These are phyloP conservation scores for Andrena chrysosceles DNA, from an alignment of 2,888 invertebrate species.

Conservation along the genomic window DNA sequence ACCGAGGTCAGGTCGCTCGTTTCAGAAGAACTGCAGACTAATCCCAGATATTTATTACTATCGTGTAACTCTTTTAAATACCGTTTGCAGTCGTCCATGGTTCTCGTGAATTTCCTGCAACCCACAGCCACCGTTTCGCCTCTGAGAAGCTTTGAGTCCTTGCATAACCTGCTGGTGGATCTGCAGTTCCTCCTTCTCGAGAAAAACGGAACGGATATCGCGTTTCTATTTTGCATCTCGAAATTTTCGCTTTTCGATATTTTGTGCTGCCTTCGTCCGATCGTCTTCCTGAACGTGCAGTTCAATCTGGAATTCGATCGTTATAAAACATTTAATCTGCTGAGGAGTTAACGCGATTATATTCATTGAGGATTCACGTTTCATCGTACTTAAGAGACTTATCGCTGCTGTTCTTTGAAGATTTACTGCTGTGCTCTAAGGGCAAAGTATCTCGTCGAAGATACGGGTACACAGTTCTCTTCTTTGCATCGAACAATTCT, in stretches of 20 bases:
- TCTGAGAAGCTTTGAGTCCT: background rate
- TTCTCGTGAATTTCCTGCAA: slow-evolving; percentile 57
- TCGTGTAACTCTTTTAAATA: slow-evolving; percentile 60
- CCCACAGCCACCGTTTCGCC: background rate
- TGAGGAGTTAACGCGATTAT: too few species aligned
- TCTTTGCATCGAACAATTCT: slow-evolving; percentile 66
- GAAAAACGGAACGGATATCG: slow-evolving; percentile 15
- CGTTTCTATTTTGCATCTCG: slow-evolving; percentile 20
- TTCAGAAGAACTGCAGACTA: slow-evolving; percentile 52
- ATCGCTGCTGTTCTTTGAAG: slow-evolving; percentile 64
- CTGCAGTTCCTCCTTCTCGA: slow-evolving; percentile 18
- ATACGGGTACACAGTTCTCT: slow-evolving; percentile 46
- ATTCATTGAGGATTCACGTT: background rate
- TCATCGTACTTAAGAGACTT: slow-evolving; percentile 52
- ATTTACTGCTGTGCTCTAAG: slow-evolving; percentile 59
- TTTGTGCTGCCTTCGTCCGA: slow-evolving; percentile 24
- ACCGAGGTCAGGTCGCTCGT: slow-evolving; percentile 35
- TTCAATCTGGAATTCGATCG: slow-evolving; percentile 20
- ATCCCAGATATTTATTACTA: slow-evolving; percentile 58
- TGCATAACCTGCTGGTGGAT: background rate
- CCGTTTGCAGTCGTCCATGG: slow-evolving; percentile 63
- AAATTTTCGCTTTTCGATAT: slow-evolving; percentile 59
- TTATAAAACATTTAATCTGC: too few species aligned
- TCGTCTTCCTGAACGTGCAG: slow-evolving; percentile 26
- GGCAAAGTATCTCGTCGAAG: slow-evolving; percentile 37